Percentiles rank a stretch among this genome's conserved stretches.
Evolutionary conservation across 2,113 vertebrate species (phyloP).

Genomic region (Cyanoramphus novaezelandiae): DNA sequence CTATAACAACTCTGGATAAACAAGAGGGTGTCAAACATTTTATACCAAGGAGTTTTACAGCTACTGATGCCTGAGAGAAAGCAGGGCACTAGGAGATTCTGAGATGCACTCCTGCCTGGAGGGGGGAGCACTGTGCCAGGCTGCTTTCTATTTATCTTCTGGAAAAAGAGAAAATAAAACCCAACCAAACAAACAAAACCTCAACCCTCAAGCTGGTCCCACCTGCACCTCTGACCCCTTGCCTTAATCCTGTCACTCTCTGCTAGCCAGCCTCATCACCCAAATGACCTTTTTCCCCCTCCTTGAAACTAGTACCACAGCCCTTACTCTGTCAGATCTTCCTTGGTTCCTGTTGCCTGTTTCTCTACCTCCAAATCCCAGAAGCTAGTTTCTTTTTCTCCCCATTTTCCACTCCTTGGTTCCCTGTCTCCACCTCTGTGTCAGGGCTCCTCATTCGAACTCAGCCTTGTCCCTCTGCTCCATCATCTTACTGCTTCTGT

Average conservation of each 20-base stretch:
- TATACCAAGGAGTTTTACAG: not conserved
- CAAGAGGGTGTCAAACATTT: not conserved
- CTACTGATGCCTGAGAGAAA: not conserved
- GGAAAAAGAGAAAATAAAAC: not conserved
- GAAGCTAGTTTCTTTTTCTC: not conserved
- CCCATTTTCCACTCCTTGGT: accelerated
- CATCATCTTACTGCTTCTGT: not conserved
- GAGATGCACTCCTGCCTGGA: not conserved
- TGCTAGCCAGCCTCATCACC: not conserved
- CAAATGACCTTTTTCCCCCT: not conserved
- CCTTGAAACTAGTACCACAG: not conserved
- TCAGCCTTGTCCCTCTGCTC: not conserved
- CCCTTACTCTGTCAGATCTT: not conserved
- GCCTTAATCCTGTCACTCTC: not conserved
- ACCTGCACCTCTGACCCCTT: not conserved
- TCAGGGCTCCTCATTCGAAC: not conserved
- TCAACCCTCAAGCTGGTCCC: not conserved
- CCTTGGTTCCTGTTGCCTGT: not conserved
- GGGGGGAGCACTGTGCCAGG: not conserved
- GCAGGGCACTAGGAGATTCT: not conserved
- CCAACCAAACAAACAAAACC: not conserved
- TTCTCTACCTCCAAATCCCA: not conserved
- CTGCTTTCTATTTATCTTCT: not conserved
- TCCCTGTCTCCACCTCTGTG: not conserved
- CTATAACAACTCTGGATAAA: not conserved